Conservation (phyloP, 1,140 invertebrate species). For the Bombus sibiricus region DNA sequence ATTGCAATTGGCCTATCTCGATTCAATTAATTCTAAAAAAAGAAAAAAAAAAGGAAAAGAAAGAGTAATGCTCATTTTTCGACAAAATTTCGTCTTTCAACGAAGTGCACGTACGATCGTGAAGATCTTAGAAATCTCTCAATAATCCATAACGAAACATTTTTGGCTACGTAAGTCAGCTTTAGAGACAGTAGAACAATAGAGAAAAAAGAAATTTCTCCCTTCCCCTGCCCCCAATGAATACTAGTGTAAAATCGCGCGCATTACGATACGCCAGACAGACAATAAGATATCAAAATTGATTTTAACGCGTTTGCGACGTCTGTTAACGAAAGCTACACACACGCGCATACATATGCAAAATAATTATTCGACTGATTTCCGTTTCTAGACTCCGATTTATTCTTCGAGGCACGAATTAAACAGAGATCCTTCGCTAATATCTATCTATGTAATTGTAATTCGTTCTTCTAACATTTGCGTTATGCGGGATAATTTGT, state of each 20-base stretch:
- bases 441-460: neutral
- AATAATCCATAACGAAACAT: conserved; percentile 40
- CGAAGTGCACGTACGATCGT: conserved; percentile 26
- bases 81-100: neutral
- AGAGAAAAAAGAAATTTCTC: conserved; percentile 1
- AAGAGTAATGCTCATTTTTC: neutral
- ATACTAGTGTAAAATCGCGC: conserved; percentile 10
- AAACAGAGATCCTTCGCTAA: conserved; percentile 18
- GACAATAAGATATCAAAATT: conserved; percentile 61
- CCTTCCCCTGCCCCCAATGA: neutral
- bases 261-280: conserved; percentile 43
- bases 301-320: conserved; percentile 30
- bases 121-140: conserved; percentile 7
- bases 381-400: conserved; percentile 24
- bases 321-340: neutral
- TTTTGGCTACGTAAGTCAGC: conserved; percentile 27
- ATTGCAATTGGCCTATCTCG: neutral
- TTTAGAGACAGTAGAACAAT: conserved; percentile 35
- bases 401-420: conserved; percentile 16
- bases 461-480: conserved; percentile 14
- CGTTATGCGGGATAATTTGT: conserved; percentile 28
- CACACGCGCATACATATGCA: neutral
- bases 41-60: rapidly evolving
- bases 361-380: neutral
- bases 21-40: neutral